Conservation (phyloP, 2,113 vertebrate genomes). For the Hippocampus abdominalis region DNA sequence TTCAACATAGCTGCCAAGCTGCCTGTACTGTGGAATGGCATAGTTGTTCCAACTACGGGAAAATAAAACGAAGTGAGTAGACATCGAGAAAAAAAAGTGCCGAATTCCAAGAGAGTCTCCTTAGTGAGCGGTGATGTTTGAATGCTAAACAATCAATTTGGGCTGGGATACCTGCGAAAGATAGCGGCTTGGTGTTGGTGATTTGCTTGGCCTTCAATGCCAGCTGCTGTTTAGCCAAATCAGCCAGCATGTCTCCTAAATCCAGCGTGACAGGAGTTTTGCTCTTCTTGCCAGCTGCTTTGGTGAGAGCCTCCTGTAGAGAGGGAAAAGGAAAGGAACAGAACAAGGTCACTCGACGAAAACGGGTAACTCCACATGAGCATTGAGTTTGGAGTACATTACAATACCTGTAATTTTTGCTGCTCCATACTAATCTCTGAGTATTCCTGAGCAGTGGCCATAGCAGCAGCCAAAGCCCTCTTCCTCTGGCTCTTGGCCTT, state of each 20-base stretch:
- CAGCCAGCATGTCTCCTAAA: constrained; percentile 94
- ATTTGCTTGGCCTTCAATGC: constrained; percentile 95
- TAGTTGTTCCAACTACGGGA: constrained; percentile 81
- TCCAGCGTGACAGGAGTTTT: constrained; percentile 95
- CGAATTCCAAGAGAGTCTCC: not conserved
- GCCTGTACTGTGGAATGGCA: constrained; percentile 82
- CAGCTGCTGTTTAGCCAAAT: constrained; percentile 93
- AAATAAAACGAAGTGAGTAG: not conserved
- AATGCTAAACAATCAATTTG: not conserved
- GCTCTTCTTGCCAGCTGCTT: constrained; percentile 96
- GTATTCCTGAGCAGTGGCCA: constrained; percentile 96
- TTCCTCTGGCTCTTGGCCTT: constrained; percentile 98
- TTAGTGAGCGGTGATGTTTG: not conserved
- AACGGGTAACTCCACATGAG: not conserved
- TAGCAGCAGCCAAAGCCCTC: constrained; percentile 92
- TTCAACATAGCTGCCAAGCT: constrained; percentile 76
- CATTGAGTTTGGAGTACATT: not conserved
- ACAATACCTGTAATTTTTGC: constrained; percentile 87
- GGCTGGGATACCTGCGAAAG: constrained; percentile 78
- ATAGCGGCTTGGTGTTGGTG: constrained; percentile 91
- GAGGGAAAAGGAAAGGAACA: constrained; percentile 9
- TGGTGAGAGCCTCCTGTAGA: constrained; percentile 88
- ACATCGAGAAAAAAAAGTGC: not conserved
- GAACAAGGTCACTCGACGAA: not conserved
- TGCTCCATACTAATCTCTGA: constrained; percentile 99